phyloP scores from a whole-genome alignment of 1,140 invertebrate species.

The Ephestia elutella region DNA sequence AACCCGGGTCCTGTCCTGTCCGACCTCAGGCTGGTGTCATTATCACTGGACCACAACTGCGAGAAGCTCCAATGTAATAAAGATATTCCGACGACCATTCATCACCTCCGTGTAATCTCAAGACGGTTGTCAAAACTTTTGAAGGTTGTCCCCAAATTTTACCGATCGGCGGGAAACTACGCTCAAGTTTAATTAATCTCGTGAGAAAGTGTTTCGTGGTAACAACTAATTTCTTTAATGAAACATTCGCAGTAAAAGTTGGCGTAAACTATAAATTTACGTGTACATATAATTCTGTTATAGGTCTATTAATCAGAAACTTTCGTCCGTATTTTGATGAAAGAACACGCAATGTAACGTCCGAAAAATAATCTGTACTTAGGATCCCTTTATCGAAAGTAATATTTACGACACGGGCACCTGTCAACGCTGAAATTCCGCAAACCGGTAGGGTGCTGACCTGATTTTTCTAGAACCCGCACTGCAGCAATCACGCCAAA shows the following conservation, averaged over 20 bases:
- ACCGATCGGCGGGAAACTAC: not conserved
- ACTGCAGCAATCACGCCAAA: constrained; percentile 36
- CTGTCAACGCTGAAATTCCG: constrained; percentile 40
- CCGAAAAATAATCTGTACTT: not conserved
- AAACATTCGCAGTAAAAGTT: not conserved
- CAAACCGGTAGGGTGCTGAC: constrained; percentile 36
- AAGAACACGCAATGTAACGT: not conserved
- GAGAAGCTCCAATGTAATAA: too few relatives aligned
- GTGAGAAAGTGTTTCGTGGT: not conserved
- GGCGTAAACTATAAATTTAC: not conserved
- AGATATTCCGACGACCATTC: too few relatives aligned
- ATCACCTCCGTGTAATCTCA: not conserved
- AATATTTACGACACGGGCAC: constrained; percentile 24
- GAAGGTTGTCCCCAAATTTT: not conserved
- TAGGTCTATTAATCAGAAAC: not conserved
- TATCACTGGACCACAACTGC: too few relatives aligned
- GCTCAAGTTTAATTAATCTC: not conserved
- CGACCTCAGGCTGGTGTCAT: too few relatives aligned
- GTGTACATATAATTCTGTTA: not conserved
- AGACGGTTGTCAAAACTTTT: not conserved
- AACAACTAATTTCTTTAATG: not conserved
- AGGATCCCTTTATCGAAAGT: constrained; percentile 4
- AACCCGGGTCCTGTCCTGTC: too few relatives aligned
- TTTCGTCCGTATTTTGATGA: not conserved
- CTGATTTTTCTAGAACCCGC: constrained; percentile 60